Base-by-base conservation (phyloP, 2,888 invertebrate genomes). In the Heteromurus nitidus region DNA sequence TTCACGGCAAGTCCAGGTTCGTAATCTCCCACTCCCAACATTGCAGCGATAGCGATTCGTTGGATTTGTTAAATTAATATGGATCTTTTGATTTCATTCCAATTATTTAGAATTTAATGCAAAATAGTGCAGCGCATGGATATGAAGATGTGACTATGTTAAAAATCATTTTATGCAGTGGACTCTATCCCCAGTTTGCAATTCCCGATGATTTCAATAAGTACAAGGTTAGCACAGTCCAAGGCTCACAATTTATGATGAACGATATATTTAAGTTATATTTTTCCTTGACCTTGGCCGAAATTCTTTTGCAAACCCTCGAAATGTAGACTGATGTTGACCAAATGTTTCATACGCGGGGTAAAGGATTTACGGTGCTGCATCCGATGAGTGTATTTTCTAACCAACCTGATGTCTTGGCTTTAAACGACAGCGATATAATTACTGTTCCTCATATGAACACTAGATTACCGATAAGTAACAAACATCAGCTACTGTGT, bases 131-230 rank as follows among this genome's bases (percentile, higher is more conserved):
- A 55, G 91, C 93, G 0, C 92, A 92, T 44, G 93, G 92, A 84
- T 92, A 92, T 87, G 92, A 92, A 86, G 94, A 95, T 88, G 89
- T 95, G 18, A 91, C 92, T 80, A 91, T 94, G 89, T 88, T 95
- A 18, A 95, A 95, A 89, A 89, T 95, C 53, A 95, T 99, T 77
- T 90, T 99, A 22, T 95, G 95, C 86, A 94, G 96, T 89, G 98
- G 98, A 0, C 91, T 99, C 69, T 99, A 98, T 89, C 99, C 99
- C 0, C 97, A 99, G 90, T 92, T 97, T 77, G 96, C 98, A 0
- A 93, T 97, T n/a, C 93, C 96, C 0, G 99, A 99, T 89, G 96
- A 96, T 88, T 95, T 95, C 88, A 99, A 99, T 74, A 87, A 86
- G 60, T 88, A 87, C 79, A 88, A 88, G 80, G 87, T 86, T n/a